Evolutionary conservation across 2,113 vertebrate genomes (phyloP).

Genomic region (Rhegmatorhina hoffmannsi): DNA sequence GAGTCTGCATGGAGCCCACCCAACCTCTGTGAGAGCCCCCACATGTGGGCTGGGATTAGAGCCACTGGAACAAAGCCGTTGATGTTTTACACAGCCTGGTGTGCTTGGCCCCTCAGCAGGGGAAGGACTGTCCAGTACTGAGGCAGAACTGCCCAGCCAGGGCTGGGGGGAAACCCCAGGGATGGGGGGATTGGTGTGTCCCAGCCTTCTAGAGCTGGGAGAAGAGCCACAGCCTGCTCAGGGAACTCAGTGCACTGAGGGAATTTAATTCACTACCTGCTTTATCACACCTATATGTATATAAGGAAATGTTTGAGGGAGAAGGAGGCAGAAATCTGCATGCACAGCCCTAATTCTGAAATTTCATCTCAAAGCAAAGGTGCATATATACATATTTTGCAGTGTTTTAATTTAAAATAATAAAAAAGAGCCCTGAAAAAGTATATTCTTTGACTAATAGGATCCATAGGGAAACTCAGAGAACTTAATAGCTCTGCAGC

Average conservation of each 20-base stretch:
- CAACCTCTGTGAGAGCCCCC: rapidly evolving
- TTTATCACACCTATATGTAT: not conserved
- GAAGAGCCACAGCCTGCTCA: not conserved
- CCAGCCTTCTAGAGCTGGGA: not conserved
- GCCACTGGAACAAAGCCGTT: not conserved
- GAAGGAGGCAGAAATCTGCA: not conserved
- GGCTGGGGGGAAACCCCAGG: not conserved
- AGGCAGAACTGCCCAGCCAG: not conserved
- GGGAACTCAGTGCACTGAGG: not conserved
- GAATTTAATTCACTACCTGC: not conserved
- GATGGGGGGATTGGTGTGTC: not conserved
- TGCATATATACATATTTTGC: not conserved
- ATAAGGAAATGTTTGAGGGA: not conserved
- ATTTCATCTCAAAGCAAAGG: constrained; percentile 1
- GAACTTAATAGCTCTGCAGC: constrained; percentile 21
- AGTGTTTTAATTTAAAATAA: constrained; percentile 41
- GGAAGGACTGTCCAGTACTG: rapidly evolving
- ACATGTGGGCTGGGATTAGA: rapidly evolving
- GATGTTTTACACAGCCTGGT: rapidly evolving
- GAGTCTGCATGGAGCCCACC: not conserved
- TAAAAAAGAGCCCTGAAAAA: constrained; percentile 29
- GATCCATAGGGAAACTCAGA: constrained; percentile 56
- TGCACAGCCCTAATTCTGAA: not conserved
- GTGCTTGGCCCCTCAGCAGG: not conserved
- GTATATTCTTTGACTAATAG: constrained; percentile 50